Evolutionary conservation across 2,888 invertebrate genomes (phyloP), one percentile per base, ranked within the genome.

Genomic region (Loripinus fragilis): DNA sequence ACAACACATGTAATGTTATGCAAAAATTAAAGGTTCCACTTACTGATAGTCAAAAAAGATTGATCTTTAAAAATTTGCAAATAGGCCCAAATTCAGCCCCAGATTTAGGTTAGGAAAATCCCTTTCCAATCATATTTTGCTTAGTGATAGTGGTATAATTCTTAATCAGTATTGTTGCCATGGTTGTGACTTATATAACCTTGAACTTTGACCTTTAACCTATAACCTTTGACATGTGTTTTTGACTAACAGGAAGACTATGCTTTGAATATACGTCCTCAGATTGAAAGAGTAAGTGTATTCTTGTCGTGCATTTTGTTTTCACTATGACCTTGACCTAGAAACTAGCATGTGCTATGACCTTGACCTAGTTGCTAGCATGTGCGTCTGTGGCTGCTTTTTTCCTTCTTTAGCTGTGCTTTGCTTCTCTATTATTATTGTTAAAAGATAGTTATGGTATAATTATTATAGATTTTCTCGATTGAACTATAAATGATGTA

Each of bases 221-320:
- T 15, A 20, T 48, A 48, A 48, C 17, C 17, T 48, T n/a, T 48
- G 48, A 55, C 15, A 55, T 55, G 55, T 55, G n/a, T 65, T 65
- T 65, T 35, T n/a, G n/a, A 23, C 33, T 23, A 35, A 65, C 65
- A 80, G 80, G 80, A 80, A 70, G 74, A 71, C 33, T 74, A 76
- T 67, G 45, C 74, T 64, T 66, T 73, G 55, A 80, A 74, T 68
- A 71, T 68, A 60, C 76, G 65, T 42, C 76, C 80, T 17, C 48
- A 76, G 35, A 45, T 60, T 41, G 65, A 65, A 38, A 45, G 48
- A 42, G 80, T 80, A 76, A 78, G 78, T 78, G 42, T 15, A 12
- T 50, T 7, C 25, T 7, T 48, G 28, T 55, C 25, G 55, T 55
- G 55, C 25, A 55, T 55, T 55, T 2, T 55, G 55, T 55, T 55